These are phyloP conservation scores for Thrips palmi DNA, from an alignment of 1,140 invertebrate genomes.

Conservation along the genomic window DNA sequence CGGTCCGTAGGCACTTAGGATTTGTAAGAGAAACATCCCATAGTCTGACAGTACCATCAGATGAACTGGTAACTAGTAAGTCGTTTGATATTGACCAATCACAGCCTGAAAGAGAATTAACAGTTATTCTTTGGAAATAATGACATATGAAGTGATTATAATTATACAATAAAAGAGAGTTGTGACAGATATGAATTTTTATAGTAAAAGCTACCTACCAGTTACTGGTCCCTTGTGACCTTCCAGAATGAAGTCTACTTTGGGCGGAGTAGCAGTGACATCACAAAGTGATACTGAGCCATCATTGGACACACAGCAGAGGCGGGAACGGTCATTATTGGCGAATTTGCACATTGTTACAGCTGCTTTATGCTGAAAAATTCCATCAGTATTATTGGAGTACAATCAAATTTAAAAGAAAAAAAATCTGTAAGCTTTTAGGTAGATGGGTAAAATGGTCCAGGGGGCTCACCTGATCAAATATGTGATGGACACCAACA, in stretches of 20 bases:
- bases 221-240: constrained; percentile 60
- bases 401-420: too few species aligned
- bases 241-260: constrained; percentile 48
- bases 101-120: constrained; percentile 34
- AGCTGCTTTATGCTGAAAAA: constrained; percentile 47
- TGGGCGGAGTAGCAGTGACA: constrained; percentile 44
- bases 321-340: constrained; percentile 61
- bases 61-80: constrained; percentile 55
- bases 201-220: constrained; percentile 30
- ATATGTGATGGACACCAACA: constrained; percentile 69
- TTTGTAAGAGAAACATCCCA: constrained; percentile 44
- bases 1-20: constrained; percentile 41
- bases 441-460: too few species aligned
- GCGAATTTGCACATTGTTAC: constrained; percentile 76
- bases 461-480: constrained; percentile 42
- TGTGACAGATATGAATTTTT: constrained; percentile 5
- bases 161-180: too few species aligned
- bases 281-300: constrained; percentile 67
- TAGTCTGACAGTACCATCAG: constrained; percentile 54
- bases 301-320: constrained; percentile 67
- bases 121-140: background rate
- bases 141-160: background rate
- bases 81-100: constrained; percentile 81
- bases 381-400: constrained; percentile 12
- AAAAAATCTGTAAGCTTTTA: too few species aligned